Percentiles rank a stretch among this genome's conserved stretches.
Evolutionary conservation across 2,113 vertebrate genomes (phyloP).

Genomic region (Saiga tatarica): DNA sequence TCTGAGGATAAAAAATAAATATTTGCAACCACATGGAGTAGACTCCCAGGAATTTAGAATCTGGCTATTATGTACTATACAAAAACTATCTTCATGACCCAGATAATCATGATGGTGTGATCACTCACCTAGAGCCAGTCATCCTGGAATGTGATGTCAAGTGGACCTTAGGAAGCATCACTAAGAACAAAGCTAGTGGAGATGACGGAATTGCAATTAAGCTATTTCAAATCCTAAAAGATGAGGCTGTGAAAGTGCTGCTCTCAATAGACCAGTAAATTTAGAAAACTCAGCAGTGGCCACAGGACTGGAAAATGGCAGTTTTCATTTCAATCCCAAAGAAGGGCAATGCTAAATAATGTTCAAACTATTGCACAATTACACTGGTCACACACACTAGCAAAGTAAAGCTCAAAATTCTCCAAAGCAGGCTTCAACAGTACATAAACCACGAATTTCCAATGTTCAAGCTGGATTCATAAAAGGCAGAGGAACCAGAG

Average conservation of each 20-base stretch:
- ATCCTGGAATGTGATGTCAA: background rate
- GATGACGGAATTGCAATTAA: background rate
- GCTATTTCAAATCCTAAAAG: background rate
- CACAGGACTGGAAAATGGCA: background rate
- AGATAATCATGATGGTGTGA: background rate
- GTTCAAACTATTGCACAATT: background rate
- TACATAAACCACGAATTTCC: background rate
- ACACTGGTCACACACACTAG: background rate
- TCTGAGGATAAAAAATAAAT: background rate
- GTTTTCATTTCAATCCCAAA: background rate
- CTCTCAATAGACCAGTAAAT: background rate
- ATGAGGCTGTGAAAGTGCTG: background rate
- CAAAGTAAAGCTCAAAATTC: background rate
- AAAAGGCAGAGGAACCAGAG: background rate
- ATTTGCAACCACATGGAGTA: background rate
- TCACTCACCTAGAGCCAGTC: background rate
- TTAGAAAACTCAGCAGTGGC: background rate
- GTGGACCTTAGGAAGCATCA: background rate
- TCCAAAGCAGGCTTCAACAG: background rate
- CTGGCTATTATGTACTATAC: background rate
- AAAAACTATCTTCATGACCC: background rate
- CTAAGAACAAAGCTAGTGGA: background rate
- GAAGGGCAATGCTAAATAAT: background rate
- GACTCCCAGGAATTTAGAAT: background rate
- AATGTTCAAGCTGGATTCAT: background rate